Base-by-base conservation (phyloP, 2,888 invertebrate genomes). In the Phortica magna region DNA sequence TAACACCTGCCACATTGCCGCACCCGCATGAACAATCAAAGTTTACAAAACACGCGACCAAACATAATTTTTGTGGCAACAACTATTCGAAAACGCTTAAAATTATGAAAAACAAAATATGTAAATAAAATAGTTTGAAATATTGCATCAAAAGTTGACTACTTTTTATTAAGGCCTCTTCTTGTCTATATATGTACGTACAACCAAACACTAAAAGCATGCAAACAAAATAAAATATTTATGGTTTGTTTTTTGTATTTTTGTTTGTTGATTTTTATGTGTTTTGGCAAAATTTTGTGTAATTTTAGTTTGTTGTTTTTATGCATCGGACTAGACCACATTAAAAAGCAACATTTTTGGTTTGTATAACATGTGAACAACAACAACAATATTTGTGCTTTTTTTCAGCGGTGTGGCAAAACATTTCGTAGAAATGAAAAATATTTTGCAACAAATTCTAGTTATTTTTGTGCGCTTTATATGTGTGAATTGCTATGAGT, bases 211-310 rank as follows among this genome's bases (percentile, higher is more conserved):
- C 61, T 12, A 19, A 48, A 67, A 67, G 41, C 67, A 67, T 22
- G 31, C 67, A n/a, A 5, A 41, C 67, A 41, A 67, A 67, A 67
- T 67, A 67, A 67, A 67, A 67, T 67, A 67, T 67, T 67, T 67
- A 10, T 67, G 67, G 67, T 42, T 12, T 42, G 14, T 41, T 39
- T 41, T 39, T 67, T 12, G 67, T 39, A 9, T 42, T 64, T 22
- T 64, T 64, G 64, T 19, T 14, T 12, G 22, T 53, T 61, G 19
- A 55, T 14, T 55, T 55, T 5, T 10, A 17, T n/a, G 55, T 55
- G 31, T 61, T 22, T 61, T 12, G 7, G 61, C 19, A 19, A 22
- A 22, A 22, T 10, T 31, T 9, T 61, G 22, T 61, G 61, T 31
- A 31, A 31, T 48, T 48, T 48, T 48, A 14, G 10, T 12, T 12